These are phyloP conservation scores for Coccyzus lansbergi DNA, from an alignment of 2,797 vertebrate species.

Conservation along the genomic window DNA sequence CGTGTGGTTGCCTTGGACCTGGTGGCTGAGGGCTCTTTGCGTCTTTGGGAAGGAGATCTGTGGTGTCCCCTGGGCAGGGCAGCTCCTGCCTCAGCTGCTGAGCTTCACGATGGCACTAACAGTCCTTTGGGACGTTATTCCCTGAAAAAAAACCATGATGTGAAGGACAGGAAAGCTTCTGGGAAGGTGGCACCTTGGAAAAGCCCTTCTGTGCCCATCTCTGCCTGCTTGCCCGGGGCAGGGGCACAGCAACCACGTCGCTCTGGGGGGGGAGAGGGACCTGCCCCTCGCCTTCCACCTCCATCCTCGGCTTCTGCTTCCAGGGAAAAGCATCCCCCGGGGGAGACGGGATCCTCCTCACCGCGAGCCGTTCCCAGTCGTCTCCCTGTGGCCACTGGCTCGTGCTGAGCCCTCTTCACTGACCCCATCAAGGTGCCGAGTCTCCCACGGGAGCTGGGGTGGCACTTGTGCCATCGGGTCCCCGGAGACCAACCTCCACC, in stretches of 20 bases:
- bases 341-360: background rate
- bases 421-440: background rate
- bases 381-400: background rate
- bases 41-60: background rate
- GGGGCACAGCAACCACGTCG: accelerated
- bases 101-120: accelerated
- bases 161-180: background rate
- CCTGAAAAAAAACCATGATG: accelerated
- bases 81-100: background rate
- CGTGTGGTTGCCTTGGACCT: background rate
- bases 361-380: accelerated
- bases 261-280: background rate
- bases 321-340: background rate
- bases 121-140: background rate
- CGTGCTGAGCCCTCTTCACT: accelerated
- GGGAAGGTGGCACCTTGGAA: background rate
- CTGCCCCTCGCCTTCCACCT: background rate
- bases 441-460: background rate
- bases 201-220: background rate
- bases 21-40: background rate
- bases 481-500: background rate
- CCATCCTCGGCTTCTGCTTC: background rate
- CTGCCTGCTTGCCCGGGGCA: background rate
- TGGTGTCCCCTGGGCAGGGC: background rate
- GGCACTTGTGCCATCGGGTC: background rate